Percentiles rank a stretch among this genome's conserved stretches.
phyloP scores from a whole-genome alignment of 2,888 invertebrate genomes.

The Conistra vaccinii region DNA sequence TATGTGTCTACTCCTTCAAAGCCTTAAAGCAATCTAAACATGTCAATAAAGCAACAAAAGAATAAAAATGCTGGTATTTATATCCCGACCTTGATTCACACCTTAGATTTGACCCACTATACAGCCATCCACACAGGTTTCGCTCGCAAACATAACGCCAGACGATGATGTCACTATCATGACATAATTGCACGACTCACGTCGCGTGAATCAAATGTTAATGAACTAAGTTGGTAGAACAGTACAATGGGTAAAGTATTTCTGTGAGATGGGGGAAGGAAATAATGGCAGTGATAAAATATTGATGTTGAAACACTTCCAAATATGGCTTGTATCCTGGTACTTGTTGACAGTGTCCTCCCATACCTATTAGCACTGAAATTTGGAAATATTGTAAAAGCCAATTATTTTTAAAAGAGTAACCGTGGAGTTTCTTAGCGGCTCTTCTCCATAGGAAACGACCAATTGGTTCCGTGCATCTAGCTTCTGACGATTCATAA shows the following conservation, averaged over 20 bases:
- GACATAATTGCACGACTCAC: conserved; percentile 65
- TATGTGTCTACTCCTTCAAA: not conserved
- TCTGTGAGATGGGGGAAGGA: not conserved
- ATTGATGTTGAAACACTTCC: not conserved
- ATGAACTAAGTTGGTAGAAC: conserved; percentile 38
- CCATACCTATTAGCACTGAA: not conserved
- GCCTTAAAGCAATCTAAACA: conserved; percentile 1
- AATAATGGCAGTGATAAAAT: not conserved
- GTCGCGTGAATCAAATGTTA: conserved; percentile 61
- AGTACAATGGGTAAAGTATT: conserved; percentile 13
- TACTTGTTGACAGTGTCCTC: not conserved
- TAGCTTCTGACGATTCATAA: not conserved
- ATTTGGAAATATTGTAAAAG: not conserved
- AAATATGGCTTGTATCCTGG: too few relatives aligned
- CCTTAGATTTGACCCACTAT: conserved; percentile 40
- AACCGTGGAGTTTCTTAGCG: not conserved
- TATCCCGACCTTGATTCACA: conserved; percentile 51
- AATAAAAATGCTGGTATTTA: conserved; percentile 11
- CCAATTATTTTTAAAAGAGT: not conserved
- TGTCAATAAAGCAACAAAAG: conserved; percentile 24
- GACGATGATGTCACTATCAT: conserved; percentile 66
- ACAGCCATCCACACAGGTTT: conserved; percentile 49
- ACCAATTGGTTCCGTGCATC: not conserved
- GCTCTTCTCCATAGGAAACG: not conserved
- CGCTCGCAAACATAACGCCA: conserved; percentile 47